These are phyloP conservation scores for Sebastolobus alascanus DNA, from an alignment of 2,797 vertebrate genomes.

Conservation along the genomic window DNA sequence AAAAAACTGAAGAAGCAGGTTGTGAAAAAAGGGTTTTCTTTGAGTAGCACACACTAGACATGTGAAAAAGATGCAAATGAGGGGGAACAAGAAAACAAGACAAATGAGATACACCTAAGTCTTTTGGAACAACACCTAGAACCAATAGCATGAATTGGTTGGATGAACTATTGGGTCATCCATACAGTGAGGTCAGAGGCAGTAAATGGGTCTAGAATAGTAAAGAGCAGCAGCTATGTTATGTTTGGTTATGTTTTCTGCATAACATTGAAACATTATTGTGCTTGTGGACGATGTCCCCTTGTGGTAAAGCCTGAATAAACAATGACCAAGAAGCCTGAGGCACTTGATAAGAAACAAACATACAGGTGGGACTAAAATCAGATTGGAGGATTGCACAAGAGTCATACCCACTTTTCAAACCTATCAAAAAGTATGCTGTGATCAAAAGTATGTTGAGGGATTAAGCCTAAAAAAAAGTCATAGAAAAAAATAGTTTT, in stretches of 20 bases:
- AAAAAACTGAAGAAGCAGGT: not conserved
- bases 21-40: not conserved
- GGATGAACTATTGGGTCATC: not conserved
- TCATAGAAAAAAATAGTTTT: constrained; percentile 52
- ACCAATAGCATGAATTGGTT: not conserved
- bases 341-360: not conserved
- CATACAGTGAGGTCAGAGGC: not conserved
- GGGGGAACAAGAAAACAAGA: not conserved
- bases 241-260: not conserved
- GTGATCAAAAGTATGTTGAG: not conserved
- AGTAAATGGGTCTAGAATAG: not conserved
- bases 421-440: not conserved
- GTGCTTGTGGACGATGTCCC: not conserved
- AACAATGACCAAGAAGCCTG: not conserved
- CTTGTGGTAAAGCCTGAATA: not conserved
- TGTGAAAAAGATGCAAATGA: not conserved
- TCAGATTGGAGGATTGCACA: not conserved
- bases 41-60: not conserved
- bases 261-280: not conserved
- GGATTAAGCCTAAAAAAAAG: not conserved
- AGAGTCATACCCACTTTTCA: not conserved
- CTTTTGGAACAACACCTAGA: not conserved
- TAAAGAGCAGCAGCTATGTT: not conserved
- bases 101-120: not conserved
- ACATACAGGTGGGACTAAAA: not conserved